Evolutionary conservation across 2,888 invertebrate species (phyloP).

Genomic region (Malthinus seriepunctatus): DNA sequence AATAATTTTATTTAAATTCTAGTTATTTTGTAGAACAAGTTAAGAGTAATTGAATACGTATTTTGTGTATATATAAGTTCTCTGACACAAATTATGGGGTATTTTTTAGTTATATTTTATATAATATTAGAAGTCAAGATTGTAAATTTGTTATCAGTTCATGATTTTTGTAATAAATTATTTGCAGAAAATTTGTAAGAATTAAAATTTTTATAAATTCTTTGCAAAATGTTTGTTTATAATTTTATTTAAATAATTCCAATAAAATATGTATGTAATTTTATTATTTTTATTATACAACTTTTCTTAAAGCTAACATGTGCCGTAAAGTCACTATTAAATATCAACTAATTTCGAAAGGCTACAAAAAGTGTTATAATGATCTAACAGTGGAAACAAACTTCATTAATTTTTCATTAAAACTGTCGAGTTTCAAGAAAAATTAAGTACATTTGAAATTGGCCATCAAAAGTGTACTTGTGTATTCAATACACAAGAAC

Average conservation of each 20-base stretch:
- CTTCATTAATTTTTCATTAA: too few relatives aligned
- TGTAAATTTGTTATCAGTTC: neutral
- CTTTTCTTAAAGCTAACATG: too few relatives aligned
- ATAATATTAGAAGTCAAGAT: neutral
- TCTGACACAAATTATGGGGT: neutral
- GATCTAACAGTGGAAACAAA: too few relatives aligned
- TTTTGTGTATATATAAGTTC: neutral
- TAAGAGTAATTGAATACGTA: conserved; percentile 9
- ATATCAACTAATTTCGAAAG: too few relatives aligned
- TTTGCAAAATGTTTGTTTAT: conserved; percentile 33
- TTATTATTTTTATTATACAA: too few relatives aligned
- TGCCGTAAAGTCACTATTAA: too few relatives aligned
- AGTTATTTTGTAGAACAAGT: conserved; percentile 21
- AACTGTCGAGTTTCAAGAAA: too few relatives aligned
- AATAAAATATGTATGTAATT: conserved; percentile 28
- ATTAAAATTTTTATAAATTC: conserved; percentile 6
- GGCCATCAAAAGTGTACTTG: too few relatives aligned
- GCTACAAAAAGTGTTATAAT: too few relatives aligned
- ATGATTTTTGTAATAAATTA: neutral
- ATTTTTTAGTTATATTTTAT: conserved; percentile 5
- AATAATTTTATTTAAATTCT: conserved; percentile 23
- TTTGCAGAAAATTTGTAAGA: neutral
- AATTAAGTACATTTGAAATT: too few relatives aligned
- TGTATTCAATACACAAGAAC: too few relatives aligned
- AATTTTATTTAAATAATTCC: conserved; percentile 32